Percentiles rank a stretch among this genome's conserved stretches.
These are phyloP conservation scores for Calameuta idolon DNA, from an alignment of 2,888 invertebrate species.

Conservation along the genomic window DNA sequence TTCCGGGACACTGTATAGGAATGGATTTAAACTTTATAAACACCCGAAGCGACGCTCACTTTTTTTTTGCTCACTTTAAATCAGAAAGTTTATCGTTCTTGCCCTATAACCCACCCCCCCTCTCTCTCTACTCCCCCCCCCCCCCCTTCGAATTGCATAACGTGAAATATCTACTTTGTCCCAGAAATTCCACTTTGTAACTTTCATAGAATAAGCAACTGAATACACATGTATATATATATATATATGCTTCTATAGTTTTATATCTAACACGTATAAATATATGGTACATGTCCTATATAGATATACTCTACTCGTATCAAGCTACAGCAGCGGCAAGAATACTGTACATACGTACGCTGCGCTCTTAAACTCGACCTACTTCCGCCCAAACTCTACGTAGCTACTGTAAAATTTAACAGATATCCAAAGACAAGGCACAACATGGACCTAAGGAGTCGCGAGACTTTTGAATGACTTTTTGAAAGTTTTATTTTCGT, in stretches of 20 bases:
- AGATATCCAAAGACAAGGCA: constrained; percentile 33
- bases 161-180: constrained; percentile 7
- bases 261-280: neutral
- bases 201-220: constrained; percentile 11
- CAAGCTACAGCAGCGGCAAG: neutral
- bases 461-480: neutral
- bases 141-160: neutral
- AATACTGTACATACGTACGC: neutral
- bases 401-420: constrained; percentile 39
- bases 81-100: neutral
- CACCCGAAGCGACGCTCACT: neutral
- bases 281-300: neutral
- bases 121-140: neutral
- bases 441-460: constrained; percentile 5
- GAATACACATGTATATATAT: neutral
- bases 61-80: neutral
- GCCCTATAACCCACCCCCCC: neutral
- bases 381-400: neutral
- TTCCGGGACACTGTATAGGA: neutral
- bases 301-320: neutral
- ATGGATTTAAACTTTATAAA: constrained; percentile 5
- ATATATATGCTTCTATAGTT: too few relatives aligned
- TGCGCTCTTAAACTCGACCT: neutral
- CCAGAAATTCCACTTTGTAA: constrained; percentile 10
- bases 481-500: neutral